Conservation (phyloP, 92 coral and sea anemone species). For the Pocillopora meandrina region DNA sequence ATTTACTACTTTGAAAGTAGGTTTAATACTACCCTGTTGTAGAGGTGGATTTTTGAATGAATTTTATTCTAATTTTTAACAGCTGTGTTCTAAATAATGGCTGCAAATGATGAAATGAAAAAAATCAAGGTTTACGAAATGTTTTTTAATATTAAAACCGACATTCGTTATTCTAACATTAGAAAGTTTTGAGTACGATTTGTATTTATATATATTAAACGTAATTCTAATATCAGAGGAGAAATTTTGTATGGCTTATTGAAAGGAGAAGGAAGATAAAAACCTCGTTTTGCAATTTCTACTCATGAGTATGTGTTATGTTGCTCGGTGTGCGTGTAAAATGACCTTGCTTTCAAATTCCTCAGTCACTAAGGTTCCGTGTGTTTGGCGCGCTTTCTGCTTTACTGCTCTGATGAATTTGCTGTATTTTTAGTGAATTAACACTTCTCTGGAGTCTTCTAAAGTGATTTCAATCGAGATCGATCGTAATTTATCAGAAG, state of each 20-base stretch:
- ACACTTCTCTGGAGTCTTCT: neutral
- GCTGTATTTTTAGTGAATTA: neutral
- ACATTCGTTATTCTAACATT: slow-evolving; percentile 71
- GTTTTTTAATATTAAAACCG: slow-evolving; percentile 78
- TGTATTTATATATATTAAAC: slow-evolving; percentile 74
- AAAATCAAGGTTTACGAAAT: slow-evolving; percentile 68
- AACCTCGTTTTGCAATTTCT: slow-evolving; percentile 83
- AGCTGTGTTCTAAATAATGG: slow-evolving; percentile 76
- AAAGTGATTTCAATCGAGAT: slow-evolving; percentile 4
- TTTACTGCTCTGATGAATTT: slow-evolving; percentile 10
- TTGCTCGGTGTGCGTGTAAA: neutral
- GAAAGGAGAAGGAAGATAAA: slow-evolving; percentile 72
- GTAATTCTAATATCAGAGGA: slow-evolving; percentile 76
- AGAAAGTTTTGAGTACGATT: slow-evolving; percentile 82
- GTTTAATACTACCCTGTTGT: slow-evolving; percentile 67
- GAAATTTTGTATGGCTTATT: slow-evolving; percentile 91
- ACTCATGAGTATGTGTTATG: slow-evolving; percentile 34
- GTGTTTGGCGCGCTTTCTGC: slow-evolving; percentile 48
- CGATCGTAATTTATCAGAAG: neutral
- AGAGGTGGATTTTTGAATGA: slow-evolving; percentile 90
- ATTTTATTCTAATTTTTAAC: slow-evolving; percentile 78
- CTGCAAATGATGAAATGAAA: slow-evolving; percentile 82
- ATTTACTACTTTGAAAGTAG: slow-evolving; percentile 96
- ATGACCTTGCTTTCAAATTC: slow-evolving; percentile 35
- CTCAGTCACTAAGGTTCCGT: slow-evolving; percentile 57